Base-by-base conservation (phyloP, 2,888 invertebrate genomes). In the Calliopum simillimum region DNA sequence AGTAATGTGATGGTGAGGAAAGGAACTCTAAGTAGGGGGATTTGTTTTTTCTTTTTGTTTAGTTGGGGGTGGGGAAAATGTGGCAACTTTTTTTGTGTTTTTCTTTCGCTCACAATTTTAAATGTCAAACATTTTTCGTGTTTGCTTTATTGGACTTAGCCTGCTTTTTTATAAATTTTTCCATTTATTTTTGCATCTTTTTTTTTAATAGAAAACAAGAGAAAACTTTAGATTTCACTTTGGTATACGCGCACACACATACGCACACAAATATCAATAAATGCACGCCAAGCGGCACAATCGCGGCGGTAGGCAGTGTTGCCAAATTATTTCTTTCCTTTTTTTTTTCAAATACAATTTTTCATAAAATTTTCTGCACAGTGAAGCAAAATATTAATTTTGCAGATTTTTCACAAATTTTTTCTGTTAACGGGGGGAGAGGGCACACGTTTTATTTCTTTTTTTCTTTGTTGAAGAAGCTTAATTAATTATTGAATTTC, bases 391-490 rank as follows among this genome's bases (percentile, higher is more conserved):
- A n/a, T 16, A 21, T 51, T 19, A n/a, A n/a, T 16, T 16, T 19
- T 11, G 51, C 51, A 21, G 5, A 21, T 12, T 2, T 51, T 19
- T 19, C n/a, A n/a, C 47, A 47, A 47, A 47, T 47, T 47, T 47
- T 47, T 47, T 47, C 47, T 47, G 4, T 14, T 3, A 14, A 47
- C 47, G 14, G n/a, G 16, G 16, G 16, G 16, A n/a, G 16, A 47
- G 16, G n/a, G 64, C 65, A 53, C 33, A n/a, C 59, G 47, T 63
- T 41, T 67, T 43, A 55, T 49, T 33, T 43, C 65, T 59, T n/a
- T 68, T 44, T 68, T 41, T 4, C 56, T 56, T 69, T 21, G 59
- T 56, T 43, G 14, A 3, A 47, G 41, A 21, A 21, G 21, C 19
- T 33, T 16, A 59, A 16, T 16, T 41, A 16, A 44, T 16, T 23